Conservation (phyloP, 2,113 vertebrate genomes). For the Corythoichthys intestinalis region DNA sequence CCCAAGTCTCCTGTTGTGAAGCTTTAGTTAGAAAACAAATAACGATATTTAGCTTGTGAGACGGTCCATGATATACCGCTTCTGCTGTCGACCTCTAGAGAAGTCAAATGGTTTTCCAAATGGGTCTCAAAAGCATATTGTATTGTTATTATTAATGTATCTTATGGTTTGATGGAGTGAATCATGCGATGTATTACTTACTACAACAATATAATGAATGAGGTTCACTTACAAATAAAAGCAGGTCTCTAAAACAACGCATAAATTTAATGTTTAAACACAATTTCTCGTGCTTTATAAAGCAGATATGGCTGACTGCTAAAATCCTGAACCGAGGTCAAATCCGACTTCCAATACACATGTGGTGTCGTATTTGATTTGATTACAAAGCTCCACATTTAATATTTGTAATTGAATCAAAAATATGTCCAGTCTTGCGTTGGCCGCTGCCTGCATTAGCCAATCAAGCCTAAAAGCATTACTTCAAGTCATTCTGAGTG, state of each 20-base stretch:
- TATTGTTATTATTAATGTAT: too few species aligned
- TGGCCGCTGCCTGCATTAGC: constrained; percentile 22
- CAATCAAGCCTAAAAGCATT: constrained; percentile 63
- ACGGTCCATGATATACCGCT: neutral
- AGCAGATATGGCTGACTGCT: constrained; percentile 20
- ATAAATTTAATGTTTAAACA: constrained; percentile 25
- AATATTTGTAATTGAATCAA: constrained; percentile 54
- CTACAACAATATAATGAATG: neutral
- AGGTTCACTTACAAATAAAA: neutral
- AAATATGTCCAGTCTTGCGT: constrained; percentile 31
- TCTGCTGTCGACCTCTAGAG: neutral
- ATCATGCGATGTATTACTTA: neutral
- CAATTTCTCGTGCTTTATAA: constrained; percentile 9
- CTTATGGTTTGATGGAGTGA: neutral
- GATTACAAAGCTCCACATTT: constrained; percentile 39
- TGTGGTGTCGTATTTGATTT: constrained; percentile 46
- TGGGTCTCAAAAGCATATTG: too few species aligned
- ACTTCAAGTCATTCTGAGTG: constrained; percentile 28
- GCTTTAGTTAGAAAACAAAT: too few species aligned
- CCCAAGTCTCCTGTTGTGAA: too few species aligned
- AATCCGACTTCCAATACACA: constrained; percentile 38
- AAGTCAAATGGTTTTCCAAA: too few species aligned
- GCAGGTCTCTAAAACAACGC: constrained; percentile 4
- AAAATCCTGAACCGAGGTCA: constrained; percentile 35
- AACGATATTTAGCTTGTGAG: too few species aligned